Percentiles rank a stretch among this genome's conserved stretches.
phyloP scores from a whole-genome alignment of 2,888 invertebrate genomes.

The Polyommatus iphigenia region DNA sequence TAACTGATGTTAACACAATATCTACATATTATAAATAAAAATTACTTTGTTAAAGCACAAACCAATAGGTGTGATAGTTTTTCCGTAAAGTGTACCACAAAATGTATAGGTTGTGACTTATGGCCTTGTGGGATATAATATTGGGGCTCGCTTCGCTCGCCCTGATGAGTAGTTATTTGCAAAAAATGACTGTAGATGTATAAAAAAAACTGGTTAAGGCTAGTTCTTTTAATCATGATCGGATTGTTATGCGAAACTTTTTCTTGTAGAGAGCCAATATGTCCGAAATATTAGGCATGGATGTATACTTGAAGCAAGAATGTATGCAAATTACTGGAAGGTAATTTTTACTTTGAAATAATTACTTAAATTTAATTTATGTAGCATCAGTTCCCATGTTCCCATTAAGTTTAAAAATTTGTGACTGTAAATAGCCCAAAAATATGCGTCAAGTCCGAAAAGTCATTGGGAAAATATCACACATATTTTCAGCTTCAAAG shows the following conservation, averaged over 20 bases:
- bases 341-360: constrained; percentile 59
- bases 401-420: neutral
- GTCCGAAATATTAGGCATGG: constrained; percentile 88
- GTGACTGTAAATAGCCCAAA: too few relatives aligned
- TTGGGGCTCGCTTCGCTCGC: too few relatives aligned
- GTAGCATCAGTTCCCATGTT: neutral
- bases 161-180: too few relatives aligned
- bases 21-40: too few relatives aligned
- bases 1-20: too few relatives aligned
- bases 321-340: constrained; percentile 95
- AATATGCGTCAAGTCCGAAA: neutral
- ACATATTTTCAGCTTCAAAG: constrained; percentile 88
- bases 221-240: neutral
- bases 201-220: neutral
- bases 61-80: too few relatives aligned
- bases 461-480: neutral
- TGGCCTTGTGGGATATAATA: too few relatives aligned
- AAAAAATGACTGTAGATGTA: too few relatives aligned
- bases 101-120: too few relatives aligned
- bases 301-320: constrained; percentile 95
- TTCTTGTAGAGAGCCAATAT: constrained; percentile 85
- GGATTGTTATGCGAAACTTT: constrained; percentile 34
- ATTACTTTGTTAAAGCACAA: too few relatives aligned
- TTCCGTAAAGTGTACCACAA: too few relatives aligned
- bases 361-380: neutral